A percentile compares a stretch with the other conserved stretches of the same genome.
phyloP scores from a whole-genome alignment of 2,797 vertebrate genomes.

The Avahi laniger region DNA sequence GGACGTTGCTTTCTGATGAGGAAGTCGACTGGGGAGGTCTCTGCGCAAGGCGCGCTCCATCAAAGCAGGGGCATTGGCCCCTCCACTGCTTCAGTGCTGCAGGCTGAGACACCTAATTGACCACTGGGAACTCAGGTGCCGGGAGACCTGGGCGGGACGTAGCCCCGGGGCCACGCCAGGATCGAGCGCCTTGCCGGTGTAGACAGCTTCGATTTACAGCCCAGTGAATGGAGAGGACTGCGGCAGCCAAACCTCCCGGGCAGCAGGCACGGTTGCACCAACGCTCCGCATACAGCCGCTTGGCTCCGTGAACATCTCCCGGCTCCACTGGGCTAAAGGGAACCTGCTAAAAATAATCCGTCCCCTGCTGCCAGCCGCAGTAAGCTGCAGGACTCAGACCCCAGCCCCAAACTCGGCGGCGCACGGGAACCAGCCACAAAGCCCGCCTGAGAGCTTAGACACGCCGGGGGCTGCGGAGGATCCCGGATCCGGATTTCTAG shows the following conservation, averaged over 20 bases:
- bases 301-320: constrained; percentile 51
- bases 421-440: constrained; percentile 52
- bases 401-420: constrained; percentile 68
- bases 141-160: constrained; percentile 63
- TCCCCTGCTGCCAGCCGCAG: constrained; percentile 69
- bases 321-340: constrained; percentile 46
- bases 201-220: constrained; percentile 74
- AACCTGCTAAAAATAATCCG: constrained; percentile 67
- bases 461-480: constrained; percentile 55
- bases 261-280: constrained; percentile 68
- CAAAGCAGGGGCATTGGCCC: constrained; percentile 75
- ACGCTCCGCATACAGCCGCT: constrained; percentile 46
- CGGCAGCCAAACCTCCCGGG: constrained; percentile 81
- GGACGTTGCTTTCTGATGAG: constrained; percentile 81
- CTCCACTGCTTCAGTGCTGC: constrained; percentile 77
- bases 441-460: constrained; percentile 62
- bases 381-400: constrained; percentile 72
- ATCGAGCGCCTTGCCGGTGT: constrained; percentile 47
- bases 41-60: constrained; percentile 74
- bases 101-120: constrained; percentile 75
- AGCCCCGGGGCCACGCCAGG: constrained; percentile 67
- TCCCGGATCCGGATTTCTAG: constrained; percentile 52
- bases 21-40: constrained; percentile 79
- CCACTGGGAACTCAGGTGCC: constrained; percentile 73
- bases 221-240: constrained; percentile 74